Evolutionary conservation across 2,888 invertebrate genomes (phyloP), one percentile per base, ranked within the genome.

Genomic region (Melinaea menophilus): DNA sequence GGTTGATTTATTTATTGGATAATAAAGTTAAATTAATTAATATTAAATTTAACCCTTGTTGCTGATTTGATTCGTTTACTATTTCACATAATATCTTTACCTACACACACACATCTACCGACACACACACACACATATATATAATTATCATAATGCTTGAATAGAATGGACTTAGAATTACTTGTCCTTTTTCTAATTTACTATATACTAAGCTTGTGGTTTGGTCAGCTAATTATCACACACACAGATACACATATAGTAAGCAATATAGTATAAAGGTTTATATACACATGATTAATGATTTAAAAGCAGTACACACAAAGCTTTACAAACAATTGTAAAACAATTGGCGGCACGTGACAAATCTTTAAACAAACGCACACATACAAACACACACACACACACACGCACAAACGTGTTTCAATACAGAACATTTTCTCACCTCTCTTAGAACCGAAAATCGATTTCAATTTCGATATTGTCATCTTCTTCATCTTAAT

Each of bases 361-460:
- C 62, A 61, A 64, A 63, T 58, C 51, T 56, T 34, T 41, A 64
- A 67, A 67, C 67, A 67, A 64, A 56, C 57, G 56, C 51, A 54
- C 31, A 61, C 34, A 41, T 1, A 22, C 22, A n/a, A n/a, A 22
- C 22, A 22, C 22, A 22, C 0, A 22, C 22, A 22, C 22, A 22
- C 22, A 22, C 22, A 22, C 22, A 47, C 41, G 11, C 11, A 55
- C 34, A 56, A 56, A 11, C 46, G 47, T 54, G 46, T 63, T 61
- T 54, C 41, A 51, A 12, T 33, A 54, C 13, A 51, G 45, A 41
- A 57, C 2, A 62, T 37, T 22, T 59, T 73, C 73, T 75, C 79
- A 90, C 90, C 86, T 85, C 90, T 90, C 70, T 85, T 90, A 5
- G 87, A 86, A 62, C 89, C 80, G 72, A 90, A 90, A 72, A 90